Evolutionary conservation across 2,888 invertebrate genomes (phyloP).

Genomic region (Tetanocera ferruginea): DNA sequence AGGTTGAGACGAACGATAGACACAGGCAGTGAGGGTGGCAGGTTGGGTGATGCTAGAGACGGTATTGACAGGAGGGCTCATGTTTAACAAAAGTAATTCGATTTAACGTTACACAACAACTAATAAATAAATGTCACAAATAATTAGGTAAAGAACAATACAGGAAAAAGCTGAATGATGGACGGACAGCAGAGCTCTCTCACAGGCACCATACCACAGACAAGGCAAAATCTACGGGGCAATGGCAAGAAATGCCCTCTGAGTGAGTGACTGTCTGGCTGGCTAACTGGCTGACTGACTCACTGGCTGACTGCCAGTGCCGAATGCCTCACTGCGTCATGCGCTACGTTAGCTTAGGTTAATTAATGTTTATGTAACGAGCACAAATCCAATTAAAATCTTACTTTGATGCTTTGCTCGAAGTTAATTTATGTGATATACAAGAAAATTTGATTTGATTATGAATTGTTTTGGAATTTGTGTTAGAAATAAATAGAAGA

Average conservation of each 20-base stretch:
- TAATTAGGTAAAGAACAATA: slow-evolving; percentile 17
- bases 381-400: slow-evolving; percentile 28
- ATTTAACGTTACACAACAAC: slow-evolving; percentile 18
- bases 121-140: slow-evolving; percentile 24
- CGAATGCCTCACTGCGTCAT: neutral
- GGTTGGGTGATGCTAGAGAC: neutral
- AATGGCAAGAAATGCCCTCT: too few relatives aligned
- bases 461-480: neutral
- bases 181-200: neutral
- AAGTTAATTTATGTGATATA: slow-evolving; percentile 4
- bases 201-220: too few relatives aligned
- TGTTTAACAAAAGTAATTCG: slow-evolving; percentile 26
- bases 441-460: slow-evolving; percentile 1
- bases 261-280: too few relatives aligned
- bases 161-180: neutral
- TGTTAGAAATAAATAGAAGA: too few relatives aligned
- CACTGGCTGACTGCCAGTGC: neutral
- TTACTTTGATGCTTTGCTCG: slow-evolving; percentile 3
- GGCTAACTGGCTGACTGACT: neutral
- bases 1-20: neutral
- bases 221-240: too few relatives aligned
- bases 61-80: neutral
- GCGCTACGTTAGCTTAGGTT: slow-evolving; percentile 14
- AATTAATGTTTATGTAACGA: slow-evolving; percentile 33
- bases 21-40: neutral